phyloP scores from a whole-genome alignment of 1,140 invertebrate species.

The Aphidius gifuensis region DNA sequence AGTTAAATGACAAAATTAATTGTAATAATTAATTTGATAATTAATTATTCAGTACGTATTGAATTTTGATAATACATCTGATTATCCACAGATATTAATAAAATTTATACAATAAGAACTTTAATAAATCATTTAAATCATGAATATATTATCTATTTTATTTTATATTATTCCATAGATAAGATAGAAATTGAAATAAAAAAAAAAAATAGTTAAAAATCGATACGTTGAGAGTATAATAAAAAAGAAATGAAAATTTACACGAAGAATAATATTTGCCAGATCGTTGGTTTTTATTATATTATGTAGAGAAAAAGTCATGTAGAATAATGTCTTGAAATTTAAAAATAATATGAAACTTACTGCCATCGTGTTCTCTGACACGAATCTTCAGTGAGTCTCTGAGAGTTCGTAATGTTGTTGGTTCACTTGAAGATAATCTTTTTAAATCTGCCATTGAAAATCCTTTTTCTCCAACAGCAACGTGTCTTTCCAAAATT shows the following conservation, averaged over 20 bases:
- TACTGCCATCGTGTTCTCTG: constrained; percentile 74
- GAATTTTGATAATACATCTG: constrained; percentile 46
- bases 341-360: constrained; percentile 46
- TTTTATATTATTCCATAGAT: not conserved
- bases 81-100: constrained; percentile 40
- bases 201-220: constrained; percentile 8
- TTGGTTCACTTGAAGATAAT: constrained; percentile 60
- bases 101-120: constrained; percentile 34
- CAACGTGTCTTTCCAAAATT: constrained; percentile 78
- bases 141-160: constrained; percentile 2
- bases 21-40: not conserved
- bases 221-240: constrained; percentile 3
- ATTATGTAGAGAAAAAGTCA: not conserved
- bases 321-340: constrained; percentile 24
- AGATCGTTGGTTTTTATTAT: constrained; percentile 9
- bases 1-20: constrained; percentile 3
- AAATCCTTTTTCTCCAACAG: constrained; percentile 67
- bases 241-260: constrained; percentile 12
- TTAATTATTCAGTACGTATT: constrained; percentile 15
- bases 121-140: not conserved
- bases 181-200: not conserved
- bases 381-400: constrained; percentile 68
- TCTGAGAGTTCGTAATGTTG: constrained; percentile 66
- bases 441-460: constrained; percentile 76
- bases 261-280: constrained; percentile 12